Percentiles rank a stretch among this genome's conserved stretches.
Evolutionary conservation across 2,888 invertebrate genomes (phyloP).

Genomic region (Caenorhabditis sp.): DNA sequence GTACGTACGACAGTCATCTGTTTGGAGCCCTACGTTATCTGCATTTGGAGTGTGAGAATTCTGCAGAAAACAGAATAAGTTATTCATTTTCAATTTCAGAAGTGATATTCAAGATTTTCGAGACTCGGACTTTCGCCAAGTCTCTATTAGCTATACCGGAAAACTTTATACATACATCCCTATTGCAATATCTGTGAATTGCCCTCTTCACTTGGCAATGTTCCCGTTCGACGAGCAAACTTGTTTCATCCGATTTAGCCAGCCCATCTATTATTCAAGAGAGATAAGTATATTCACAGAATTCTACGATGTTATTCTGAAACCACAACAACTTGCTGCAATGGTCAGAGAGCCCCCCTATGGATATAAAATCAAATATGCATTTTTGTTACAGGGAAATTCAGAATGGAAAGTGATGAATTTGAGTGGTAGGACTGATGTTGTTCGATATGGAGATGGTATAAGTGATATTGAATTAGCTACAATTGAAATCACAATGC

Average conservation of each 20-base stretch:
- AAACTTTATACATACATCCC: slow-evolving; percentile 15
- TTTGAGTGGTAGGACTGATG: slow-evolving; percentile 8
- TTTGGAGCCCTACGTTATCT: slow-evolving; percentile 30
- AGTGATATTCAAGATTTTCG: slow-evolving; percentile 9
- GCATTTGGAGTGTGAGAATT: slow-evolving; percentile 25
- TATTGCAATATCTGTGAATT: slow-evolving; percentile 15
- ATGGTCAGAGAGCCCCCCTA: too few species aligned
- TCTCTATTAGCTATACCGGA: neutral
- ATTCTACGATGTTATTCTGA: slow-evolving; percentile 17
- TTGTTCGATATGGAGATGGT: slow-evolving; percentile 18
- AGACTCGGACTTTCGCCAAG: slow-evolving; percentile 15
- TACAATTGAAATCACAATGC: slow-evolving; percentile 21
- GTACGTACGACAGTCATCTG: slow-evolving; percentile 9
- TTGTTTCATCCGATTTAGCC: slow-evolving; percentile 18
- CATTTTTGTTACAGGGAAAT: slow-evolving; percentile 33
- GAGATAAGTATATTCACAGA: slow-evolving; percentile 15
- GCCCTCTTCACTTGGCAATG: slow-evolving; percentile 16
- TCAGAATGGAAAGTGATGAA: slow-evolving; percentile 30
- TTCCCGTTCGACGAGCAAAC: slow-evolving; percentile 32
- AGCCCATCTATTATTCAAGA: slow-evolving; percentile 12
- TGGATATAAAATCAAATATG: too few species aligned
- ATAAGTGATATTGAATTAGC: slow-evolving; percentile 26
- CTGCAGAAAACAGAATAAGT: too few species aligned
- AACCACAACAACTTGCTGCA: neutral
- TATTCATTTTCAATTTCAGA: too few species aligned